These are phyloP conservation scores for Troides aeacus DNA, from an alignment of 2,888 invertebrate species.

Conservation along the genomic window DNA sequence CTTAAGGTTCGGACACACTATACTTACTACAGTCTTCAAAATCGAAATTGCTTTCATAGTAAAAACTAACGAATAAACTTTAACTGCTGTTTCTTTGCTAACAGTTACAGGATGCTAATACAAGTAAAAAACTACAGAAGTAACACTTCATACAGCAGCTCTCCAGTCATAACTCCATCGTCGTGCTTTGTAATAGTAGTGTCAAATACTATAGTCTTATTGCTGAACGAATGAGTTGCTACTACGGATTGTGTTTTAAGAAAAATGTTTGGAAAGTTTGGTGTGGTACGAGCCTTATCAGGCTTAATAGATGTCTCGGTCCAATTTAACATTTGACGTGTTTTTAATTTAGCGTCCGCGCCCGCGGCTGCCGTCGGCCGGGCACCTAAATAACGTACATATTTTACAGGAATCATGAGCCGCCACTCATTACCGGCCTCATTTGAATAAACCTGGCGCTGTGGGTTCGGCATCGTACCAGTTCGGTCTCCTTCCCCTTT, in stretches of 20 bases:
- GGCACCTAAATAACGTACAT: constrained; percentile 52
- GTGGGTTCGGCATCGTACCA: constrained; percentile 29
- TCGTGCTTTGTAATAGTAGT: too few species aligned
- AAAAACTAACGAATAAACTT: too few species aligned
- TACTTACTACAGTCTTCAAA: constrained; percentile 6
- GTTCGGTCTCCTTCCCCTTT: constrained; percentile 12
- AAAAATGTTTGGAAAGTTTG: not conserved
- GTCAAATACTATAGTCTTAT: not conserved
- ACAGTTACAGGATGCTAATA: too few species aligned
- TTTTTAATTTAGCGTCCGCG: constrained; percentile 78
- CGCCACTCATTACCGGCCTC: constrained; percentile 69
- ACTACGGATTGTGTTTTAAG: not conserved
- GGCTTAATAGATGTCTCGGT: constrained; percentile 80
- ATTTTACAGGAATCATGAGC: constrained; percentile 65
- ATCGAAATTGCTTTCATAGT: too few species aligned
- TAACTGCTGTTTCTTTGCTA: too few species aligned
- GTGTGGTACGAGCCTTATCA: constrained; percentile 49
- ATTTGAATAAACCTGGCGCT: constrained; percentile 51
- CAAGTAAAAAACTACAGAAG: too few species aligned
- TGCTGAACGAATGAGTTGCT: not conserved
- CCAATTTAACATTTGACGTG: constrained; percentile 80
- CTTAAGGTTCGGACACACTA: constrained; percentile 49
- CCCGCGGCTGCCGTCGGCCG: constrained; percentile 72
- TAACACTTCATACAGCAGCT: too few species aligned
- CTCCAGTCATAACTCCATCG: too few species aligned